Evolutionary conservation across 1,140 invertebrate species (phyloP).

Genomic region (Hyposmocoma kahamanoa): DNA sequence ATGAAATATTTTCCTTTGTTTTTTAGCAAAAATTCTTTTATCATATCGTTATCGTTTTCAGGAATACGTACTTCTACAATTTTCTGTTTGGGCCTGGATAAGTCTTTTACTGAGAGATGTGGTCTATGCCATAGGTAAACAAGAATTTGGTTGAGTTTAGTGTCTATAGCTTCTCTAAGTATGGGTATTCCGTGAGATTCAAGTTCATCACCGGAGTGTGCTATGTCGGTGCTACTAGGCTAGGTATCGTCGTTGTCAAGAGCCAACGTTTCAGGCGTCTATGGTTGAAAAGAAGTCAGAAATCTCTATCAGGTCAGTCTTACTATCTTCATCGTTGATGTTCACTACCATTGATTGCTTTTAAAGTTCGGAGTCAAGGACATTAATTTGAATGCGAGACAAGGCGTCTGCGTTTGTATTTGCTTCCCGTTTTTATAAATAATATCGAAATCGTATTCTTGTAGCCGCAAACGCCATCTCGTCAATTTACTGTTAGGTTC

Average conservation of each 20-base stretch:
- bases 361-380: not conserved
- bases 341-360: not conserved
- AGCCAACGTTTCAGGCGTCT: not conserved
- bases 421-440: constrained; percentile 1
- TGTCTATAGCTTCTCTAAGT: not conserved
- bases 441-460: not conserved
- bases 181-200: not conserved
- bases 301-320: not conserved
- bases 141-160: not conserved
- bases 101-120: not conserved
- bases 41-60: not conserved
- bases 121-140: not conserved
- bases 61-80: not conserved
- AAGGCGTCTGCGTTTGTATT: constrained; percentile 1
- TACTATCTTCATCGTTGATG: not conserved
- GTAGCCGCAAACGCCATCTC: not conserved
- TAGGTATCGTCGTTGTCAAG: not conserved
- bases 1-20: not conserved
- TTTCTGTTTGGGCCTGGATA: not conserved
- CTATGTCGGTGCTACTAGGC: not conserved
- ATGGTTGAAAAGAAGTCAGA: not conserved
- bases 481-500: not conserved
- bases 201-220: not conserved
- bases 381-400: not conserved
- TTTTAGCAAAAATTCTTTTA: not conserved